Base-by-base conservation (phyloP, 2,113 vertebrate species). In the Tamias sibiricus region DNA sequence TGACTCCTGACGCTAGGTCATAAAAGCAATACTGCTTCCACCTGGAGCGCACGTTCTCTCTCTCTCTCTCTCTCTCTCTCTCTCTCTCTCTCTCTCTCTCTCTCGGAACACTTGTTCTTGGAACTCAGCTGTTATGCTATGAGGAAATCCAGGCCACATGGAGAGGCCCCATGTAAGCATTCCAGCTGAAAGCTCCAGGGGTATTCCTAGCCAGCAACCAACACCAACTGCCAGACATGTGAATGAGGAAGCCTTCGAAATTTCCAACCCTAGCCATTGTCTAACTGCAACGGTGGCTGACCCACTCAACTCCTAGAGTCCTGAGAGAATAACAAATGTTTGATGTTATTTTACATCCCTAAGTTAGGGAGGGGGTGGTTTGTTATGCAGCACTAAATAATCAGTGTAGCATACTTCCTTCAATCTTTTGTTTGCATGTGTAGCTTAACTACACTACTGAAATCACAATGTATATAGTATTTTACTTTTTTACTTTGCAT, bases 101-200 rank as follows among this genome's bases (percentile, higher is more conserved):
- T 93, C 20, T 79, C 14, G 35, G 57, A 32, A 90, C 44, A 93
- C 76, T 91, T 87, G 42, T 87, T 93, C 90, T 86, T 93, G 85
- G 68, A 95, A 93, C 47, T 49, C 68, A 96, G 80, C 59, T 74
- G 24, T 81, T 52, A 44, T 64, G n/a, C 77, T 62, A 77, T 93
- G 69, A 95, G 59, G 19, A 96, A 90, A 93, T 62, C 42, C 69
- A 87, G 91, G 62, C 76, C 87, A 95, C 72, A 92, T 74, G 40
- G 79, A 96, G 28, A 96, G 81, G 71, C 79, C 85, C 83, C 42
- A 77, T 83, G 87, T 83, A 90, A 91, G 75, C 44, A 28, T 94
- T 87, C 87, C 69, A 94, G 30, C 69, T 90, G n/a, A 93, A 82
- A 71, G 22, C 47, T 89, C 22, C 57, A 95, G 85, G 44, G 37